These are phyloP conservation scores for Oreochromis aureus DNA, from an alignment of 2,113 vertebrate species.

Conservation along the genomic window DNA sequence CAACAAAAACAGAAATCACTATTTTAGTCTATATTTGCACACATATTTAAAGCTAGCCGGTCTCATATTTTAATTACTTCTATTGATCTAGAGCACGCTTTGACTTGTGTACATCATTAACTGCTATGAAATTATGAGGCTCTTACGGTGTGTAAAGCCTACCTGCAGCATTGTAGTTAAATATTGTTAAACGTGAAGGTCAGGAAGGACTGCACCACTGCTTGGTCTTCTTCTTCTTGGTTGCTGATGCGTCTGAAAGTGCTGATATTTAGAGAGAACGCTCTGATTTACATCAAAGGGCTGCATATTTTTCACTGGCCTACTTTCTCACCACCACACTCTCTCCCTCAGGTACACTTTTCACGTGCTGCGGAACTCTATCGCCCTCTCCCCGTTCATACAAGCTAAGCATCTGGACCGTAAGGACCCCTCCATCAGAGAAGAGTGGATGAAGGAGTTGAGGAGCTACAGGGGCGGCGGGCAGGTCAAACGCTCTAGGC, in stretches of 20 bases:
- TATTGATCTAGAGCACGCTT: not conserved
- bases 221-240: slow-evolving; percentile 12
- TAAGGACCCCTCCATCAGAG: slow-evolving; percentile 62
- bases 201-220: slow-evolving; percentile 4
- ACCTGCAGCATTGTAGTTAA: not conserved
- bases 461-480: slow-evolving; percentile 50
- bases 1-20: not conserved
- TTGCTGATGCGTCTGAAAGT: slow-evolving; percentile 39
- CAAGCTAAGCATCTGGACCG: slow-evolving; percentile 80
- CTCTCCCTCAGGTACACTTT: slow-evolving; percentile 78
- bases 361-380: slow-evolving; percentile 78
- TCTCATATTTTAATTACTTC: not conserved
- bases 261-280: slow-evolving; percentile 63
- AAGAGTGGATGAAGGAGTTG: slow-evolving; percentile 76
- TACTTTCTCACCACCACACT: slow-evolving; percentile 63
- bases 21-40: not conserved
- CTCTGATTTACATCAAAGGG: slow-evolving; percentile 73
- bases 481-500: slow-evolving; percentile 19
- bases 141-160: not conserved
- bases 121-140: not conserved
- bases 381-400: slow-evolving; percentile 66
- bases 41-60: not conserved
- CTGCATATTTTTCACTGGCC: slow-evolving; percentile 67
- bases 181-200: slow-evolving; percentile 18
- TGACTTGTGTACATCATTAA: not conserved